phyloP scores from a whole-genome alignment of 1,140 invertebrate species.

The Drosophila sechellia region DNA sequence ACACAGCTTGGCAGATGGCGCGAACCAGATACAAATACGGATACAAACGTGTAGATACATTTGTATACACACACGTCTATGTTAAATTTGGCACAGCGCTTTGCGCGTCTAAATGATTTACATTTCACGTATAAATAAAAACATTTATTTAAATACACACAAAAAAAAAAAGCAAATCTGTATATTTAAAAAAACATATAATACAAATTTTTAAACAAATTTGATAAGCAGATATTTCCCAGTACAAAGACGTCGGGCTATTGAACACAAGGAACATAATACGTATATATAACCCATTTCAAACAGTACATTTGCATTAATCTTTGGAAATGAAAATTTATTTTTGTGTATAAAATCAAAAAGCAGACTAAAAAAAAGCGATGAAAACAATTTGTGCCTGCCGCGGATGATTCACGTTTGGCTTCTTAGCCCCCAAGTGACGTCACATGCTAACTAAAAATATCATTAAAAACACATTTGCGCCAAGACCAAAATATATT shows the following conservation, averaged over 20 bases:
- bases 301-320: too few species aligned
- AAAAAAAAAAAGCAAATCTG: background rate
- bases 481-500: conserved; percentile 48
- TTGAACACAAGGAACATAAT: too few species aligned
- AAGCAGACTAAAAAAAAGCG: conserved; percentile 36
- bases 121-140: conserved; percentile 60
- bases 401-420: conserved; percentile 62
- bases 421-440: conserved; percentile 47
- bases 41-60: conserved; percentile 47
- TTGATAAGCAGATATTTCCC: background rate
- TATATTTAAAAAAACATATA: background rate
- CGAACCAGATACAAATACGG: conserved; percentile 36
- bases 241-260: too few species aligned
- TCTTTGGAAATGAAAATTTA: background rate
- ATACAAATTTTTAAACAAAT: background rate
- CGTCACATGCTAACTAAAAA: conserved; percentile 77
- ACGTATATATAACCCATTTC: too few species aligned
- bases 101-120: conserved; percentile 68
- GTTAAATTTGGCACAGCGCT: conserved; percentile 74
- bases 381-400: conserved; percentile 34
- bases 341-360: conserved; percentile 22
- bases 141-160: conserved; percentile 16
- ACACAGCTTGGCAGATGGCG: conserved; percentile 48
- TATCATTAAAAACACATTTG: conserved; percentile 72
- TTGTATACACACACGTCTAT: conserved; percentile 36